Base-by-base conservation (phyloP, 2,113 vertebrate species). In the Protobothrops mucrosquamatus region DNA sequence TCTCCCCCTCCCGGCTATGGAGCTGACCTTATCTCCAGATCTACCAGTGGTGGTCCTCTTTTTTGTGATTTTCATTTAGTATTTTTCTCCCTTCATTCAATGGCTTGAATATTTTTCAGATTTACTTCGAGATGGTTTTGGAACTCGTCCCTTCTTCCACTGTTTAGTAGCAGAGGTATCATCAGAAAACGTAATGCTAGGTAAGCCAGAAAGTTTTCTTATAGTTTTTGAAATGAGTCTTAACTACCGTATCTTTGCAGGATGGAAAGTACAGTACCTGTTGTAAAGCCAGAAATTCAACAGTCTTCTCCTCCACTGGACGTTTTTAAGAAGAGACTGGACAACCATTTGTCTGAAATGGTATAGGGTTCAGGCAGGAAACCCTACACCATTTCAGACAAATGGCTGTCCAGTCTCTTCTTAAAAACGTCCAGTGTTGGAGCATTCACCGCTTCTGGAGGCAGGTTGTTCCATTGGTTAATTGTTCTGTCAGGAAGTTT, bases 71-170 rank as follows among this genome's bases (percentile, higher is more conserved):
- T 22, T 9, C 74, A 9, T 81, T 34, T 22, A 39, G 69, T 39
- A 81, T 22, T 43, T 81, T 18, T 81, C 18, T 3, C 34, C 74
- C 34, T 81, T 43, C 74, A 43, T 22, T 43, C 34, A 9, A 22
- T 81, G 74, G 43, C 24, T 15, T 29, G 43, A 91, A 93, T 14
- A 2, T 59, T 94, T 97, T 97, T 94, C 95, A 98, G 98, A 98
- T 61, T 96, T 98, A 90, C 95, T 98, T 92, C 97, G 97, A 81
- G 98, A 98, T 2, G 97, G 98, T 51, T 99, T 98, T 93, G 98
- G 98, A 54, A 96, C 97, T 9, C 96, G 97, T 89, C 97, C 98
- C 0, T 98, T 98, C 95, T 98, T 98, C 92, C 97, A 97, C 93
- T 97, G 96, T 59, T 95, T 98, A 8, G 95, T 97, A 92, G 98